Conservation (phyloP, 1,140 invertebrate genomes). For the Bombus affinis region DNA sequence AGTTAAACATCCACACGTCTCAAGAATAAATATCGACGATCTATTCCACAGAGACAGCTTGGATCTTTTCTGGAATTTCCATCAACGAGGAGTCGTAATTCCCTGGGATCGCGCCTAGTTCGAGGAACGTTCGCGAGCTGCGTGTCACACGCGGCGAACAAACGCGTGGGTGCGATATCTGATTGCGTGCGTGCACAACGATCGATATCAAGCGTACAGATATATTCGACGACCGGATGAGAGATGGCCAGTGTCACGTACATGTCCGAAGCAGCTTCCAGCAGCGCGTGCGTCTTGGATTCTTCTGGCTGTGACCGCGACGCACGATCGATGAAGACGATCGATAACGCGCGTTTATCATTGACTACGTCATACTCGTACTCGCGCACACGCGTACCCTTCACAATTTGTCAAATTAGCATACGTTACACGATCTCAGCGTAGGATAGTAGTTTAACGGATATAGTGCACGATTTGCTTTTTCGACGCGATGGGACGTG, state of each 20-base stretch:
- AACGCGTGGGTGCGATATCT: conserved; percentile 44
- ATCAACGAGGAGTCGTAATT: neutral
- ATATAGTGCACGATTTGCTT: neutral
- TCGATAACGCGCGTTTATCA: conserved; percentile 24
- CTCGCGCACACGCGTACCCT: conserved; percentile 24
- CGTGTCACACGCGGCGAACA: conserved; percentile 24
- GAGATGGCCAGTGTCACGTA: conserved; percentile 46
- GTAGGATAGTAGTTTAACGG: neutral
- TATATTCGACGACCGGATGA: conserved; percentile 54
- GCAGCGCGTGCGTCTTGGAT: conserved; percentile 26
- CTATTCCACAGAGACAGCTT: neutral
- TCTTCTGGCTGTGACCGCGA: neutral
- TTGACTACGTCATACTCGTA: conserved; percentile 6
- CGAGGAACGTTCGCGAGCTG: neutral
- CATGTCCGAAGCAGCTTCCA: conserved; percentile 36
- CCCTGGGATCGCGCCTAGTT: conserved; percentile 1
- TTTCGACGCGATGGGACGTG: neutral
- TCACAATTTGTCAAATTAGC: conserved; percentile 48
- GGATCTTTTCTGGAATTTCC: neutral
- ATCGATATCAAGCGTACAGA: conserved; percentile 45
- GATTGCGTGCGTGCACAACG: conserved; percentile 42
- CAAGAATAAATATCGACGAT: neutral
- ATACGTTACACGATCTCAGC: neutral
- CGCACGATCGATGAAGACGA: conserved; percentile 12
- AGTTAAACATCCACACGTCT: neutral